Conservation (phyloP, 2,888 invertebrate species). For the Drosophila kuntzei region DNA sequence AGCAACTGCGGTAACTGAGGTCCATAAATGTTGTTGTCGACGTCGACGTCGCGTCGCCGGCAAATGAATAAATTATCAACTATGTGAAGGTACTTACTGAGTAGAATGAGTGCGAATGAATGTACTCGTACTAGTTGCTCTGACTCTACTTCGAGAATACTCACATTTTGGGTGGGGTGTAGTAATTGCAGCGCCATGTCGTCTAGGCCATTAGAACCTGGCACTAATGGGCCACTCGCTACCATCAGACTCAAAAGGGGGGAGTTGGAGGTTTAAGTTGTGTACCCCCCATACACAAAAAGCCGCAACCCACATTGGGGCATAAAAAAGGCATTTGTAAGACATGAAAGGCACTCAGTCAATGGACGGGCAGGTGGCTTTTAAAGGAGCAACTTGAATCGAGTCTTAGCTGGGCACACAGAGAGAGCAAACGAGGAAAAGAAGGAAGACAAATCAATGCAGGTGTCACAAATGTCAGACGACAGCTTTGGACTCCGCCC, state of each 20-base stretch:
- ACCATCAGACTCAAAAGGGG: background rate
- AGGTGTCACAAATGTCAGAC: conserved; percentile 82
- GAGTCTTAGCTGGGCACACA: conserved; percentile 5
- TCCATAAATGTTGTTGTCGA: conserved; percentile 62
- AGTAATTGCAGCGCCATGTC: conserved; percentile 75
- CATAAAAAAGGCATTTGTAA: conserved; percentile 79
- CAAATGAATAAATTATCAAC: conserved; percentile 80
- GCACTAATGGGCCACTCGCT: conserved; percentile 61
- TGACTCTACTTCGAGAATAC: conserved; percentile 26
- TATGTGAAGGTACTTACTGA: conserved; percentile 62
- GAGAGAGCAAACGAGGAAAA: conserved; percentile 12
- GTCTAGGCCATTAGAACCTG: conserved; percentile 74
- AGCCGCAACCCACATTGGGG: conserved; percentile 71
- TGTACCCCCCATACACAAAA: conserved; percentile 21
- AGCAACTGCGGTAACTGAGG: conserved; percentile 53
- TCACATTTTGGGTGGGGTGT: conserved; percentile 20
- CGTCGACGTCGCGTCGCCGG: conserved; percentile 36
- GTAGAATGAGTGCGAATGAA: conserved; percentile 39
- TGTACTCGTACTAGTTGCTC: conserved; percentile 33
- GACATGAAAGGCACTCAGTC: conserved; percentile 78
- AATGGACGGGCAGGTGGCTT: conserved; percentile 66
- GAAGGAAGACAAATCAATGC: conserved; percentile 79
- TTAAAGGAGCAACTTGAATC: conserved; percentile 29
- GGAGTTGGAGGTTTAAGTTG: conserved; percentile 38
- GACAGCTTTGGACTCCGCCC: conserved; percentile 67